phyloP scores from a whole-genome alignment of 2,797 vertebrate genomes.

The Eremophila alpestris region DNA sequence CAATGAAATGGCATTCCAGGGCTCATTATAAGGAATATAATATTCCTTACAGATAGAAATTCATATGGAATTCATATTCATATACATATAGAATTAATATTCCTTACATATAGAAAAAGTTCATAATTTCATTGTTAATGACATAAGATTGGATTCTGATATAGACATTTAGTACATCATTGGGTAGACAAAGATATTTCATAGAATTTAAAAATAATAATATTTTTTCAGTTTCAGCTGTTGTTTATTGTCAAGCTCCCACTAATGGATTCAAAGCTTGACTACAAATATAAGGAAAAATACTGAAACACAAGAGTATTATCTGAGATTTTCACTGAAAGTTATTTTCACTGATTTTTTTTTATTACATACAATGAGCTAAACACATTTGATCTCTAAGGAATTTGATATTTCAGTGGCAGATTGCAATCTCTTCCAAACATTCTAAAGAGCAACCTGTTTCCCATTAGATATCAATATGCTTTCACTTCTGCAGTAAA shows the following conservation, averaged over 20 bases:
- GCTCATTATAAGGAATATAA: not conserved
- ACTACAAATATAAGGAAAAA: not conserved
- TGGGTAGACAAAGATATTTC: not conserved
- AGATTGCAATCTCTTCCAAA: not conserved
- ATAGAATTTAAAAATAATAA: not conserved
- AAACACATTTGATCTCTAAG: not conserved
- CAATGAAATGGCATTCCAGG: not conserved
- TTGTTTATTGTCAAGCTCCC: not conserved
- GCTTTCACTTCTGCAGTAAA: not conserved
- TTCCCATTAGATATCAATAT: not conserved
- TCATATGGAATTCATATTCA: not conserved
- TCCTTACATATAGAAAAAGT: not conserved
- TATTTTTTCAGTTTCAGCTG: not conserved
- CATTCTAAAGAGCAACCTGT: not conserved
- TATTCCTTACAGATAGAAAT: not conserved
- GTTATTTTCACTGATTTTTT: not conserved
- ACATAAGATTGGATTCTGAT: not conserved
- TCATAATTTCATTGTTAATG: not conserved
- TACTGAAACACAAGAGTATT: not conserved
- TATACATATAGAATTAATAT: not conserved
- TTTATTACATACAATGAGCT: not conserved
- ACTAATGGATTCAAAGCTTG: not conserved
- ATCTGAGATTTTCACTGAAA: not conserved
- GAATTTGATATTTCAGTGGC: not conserved
- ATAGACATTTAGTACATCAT: not conserved